phyloP scores from a whole-genome alignment of 2,888 invertebrate genomes.

The Drosophila mimica region DNA sequence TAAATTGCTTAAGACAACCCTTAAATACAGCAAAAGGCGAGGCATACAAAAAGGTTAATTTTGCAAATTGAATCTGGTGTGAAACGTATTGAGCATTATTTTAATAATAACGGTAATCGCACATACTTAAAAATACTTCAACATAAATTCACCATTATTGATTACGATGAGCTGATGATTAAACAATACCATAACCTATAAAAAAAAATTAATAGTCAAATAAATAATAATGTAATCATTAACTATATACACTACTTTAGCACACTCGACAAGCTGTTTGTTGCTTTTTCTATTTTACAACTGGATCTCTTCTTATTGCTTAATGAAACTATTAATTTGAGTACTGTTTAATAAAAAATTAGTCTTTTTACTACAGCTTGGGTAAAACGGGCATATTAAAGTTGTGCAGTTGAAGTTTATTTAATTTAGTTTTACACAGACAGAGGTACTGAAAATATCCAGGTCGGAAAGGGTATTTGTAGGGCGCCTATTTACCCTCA shows the following conservation, averaged over 20 bases:
- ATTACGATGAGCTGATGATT: slow-evolving; percentile 22
- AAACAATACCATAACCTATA: slow-evolving; percentile 19
- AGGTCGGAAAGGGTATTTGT: not conserved
- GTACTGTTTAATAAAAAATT: not conserved
- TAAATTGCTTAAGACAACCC: not conserved
- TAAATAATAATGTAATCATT: not conserved
- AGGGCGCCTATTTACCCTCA: not conserved
- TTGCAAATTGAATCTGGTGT: not conserved
- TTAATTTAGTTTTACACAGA: not conserved
- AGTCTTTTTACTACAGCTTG: not conserved
- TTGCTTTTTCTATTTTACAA: not conserved
- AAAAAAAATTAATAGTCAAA: not conserved
- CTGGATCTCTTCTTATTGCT: not conserved
- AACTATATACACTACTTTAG: not conserved
- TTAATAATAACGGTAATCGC: slow-evolving; percentile 14
- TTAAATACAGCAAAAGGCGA: not conserved
- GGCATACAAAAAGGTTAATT: not conserved
- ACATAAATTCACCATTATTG: slow-evolving; percentile 32
- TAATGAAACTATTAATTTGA: not conserved
- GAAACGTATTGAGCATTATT: slow-evolving; percentile 21
- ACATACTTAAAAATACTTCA: slow-evolving; percentile 26
- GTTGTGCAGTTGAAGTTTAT: not conserved
- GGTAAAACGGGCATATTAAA: not conserved
- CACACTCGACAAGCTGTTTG: not conserved
- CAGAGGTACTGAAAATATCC: not conserved